Conservation (phyloP, 2,113 vertebrate genomes). For the Perca flavescens region DNA sequence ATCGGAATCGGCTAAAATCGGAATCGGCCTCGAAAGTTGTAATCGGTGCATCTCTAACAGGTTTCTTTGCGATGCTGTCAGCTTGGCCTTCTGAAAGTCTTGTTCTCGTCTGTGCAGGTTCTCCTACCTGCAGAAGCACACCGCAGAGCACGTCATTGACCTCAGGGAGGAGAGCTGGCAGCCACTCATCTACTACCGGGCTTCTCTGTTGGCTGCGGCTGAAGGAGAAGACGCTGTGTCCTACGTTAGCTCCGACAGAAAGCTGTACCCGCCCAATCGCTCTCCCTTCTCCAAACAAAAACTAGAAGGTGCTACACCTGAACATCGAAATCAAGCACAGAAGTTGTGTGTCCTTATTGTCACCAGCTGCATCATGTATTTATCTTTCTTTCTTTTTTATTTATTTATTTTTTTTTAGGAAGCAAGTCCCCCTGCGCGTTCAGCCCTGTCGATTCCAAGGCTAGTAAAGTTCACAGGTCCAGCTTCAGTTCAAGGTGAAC, state of each 20-base stretch:
- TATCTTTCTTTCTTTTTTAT: not conserved
- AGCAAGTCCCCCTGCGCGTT: slow-evolving; percentile 57
- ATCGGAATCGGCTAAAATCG: no score
- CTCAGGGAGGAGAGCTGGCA: slow-evolving; percentile 87
- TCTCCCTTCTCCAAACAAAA: slow-evolving; percentile 82
- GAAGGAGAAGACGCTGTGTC: slow-evolving; percentile 87
- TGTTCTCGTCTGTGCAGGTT: slow-evolving; percentile 77
- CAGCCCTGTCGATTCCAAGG: slow-evolving; percentile 60
- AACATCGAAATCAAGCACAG: not conserved
- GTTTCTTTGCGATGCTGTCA: not conserved
- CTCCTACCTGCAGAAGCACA: slow-evolving; percentile 87
- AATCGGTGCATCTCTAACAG: no score
- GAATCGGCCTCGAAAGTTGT: no score
- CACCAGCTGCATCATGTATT: not conserved
- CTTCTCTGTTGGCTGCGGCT: slow-evolving; percentile 86
- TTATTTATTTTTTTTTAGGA: slow-evolving; percentile 58
- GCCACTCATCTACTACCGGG: slow-evolving; percentile 87
- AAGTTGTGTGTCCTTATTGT: not conserved
- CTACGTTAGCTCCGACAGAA: slow-evolving; percentile 82
- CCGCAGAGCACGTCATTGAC: slow-evolving; percentile 79
- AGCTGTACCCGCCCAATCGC: slow-evolving; percentile 53
- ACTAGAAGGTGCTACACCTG: slow-evolving; percentile 80
- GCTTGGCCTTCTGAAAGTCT: not conserved
- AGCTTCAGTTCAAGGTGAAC: slow-evolving; percentile 70
- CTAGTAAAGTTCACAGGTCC: slow-evolving; percentile 47